Conservation (phyloP, 2,888 invertebrate species). For the Drosophila histrio region DNA sequence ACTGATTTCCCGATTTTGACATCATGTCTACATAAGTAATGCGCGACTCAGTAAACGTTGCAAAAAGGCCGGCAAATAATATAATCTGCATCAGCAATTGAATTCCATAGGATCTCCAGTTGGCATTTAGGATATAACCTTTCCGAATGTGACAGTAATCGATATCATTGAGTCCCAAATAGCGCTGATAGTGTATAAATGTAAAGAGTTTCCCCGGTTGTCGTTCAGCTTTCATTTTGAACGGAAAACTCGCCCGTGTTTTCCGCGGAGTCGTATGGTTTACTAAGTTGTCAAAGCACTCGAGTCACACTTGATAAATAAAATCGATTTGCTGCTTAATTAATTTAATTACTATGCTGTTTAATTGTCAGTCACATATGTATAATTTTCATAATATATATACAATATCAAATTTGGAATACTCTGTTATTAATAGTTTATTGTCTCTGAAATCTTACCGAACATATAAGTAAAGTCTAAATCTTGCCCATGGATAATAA, state of each 20-base stretch:
- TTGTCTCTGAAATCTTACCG: no score
- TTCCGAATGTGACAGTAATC: conserved; percentile 11
- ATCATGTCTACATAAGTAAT: not conserved
- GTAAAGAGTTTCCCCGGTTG: not conserved
- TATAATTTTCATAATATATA: no score
- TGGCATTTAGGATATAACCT: conserved; percentile 18
- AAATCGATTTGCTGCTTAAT: not conserved
- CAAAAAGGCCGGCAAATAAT: not conserved
- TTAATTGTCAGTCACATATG: not conserved
- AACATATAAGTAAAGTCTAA: no score
- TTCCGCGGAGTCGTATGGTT: not conserved
- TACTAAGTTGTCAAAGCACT: not conserved
- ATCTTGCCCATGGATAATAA: no score
- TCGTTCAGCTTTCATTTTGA: not conserved
- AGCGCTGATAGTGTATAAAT: conserved; percentile 35
- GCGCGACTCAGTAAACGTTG: not conserved
- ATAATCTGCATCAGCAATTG: not conserved
- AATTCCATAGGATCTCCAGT: not conserved
- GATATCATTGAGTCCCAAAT: conserved; percentile 32
- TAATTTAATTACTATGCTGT: not conserved
- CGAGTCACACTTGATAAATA: not conserved
- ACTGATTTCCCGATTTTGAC: conserved; percentile 1
- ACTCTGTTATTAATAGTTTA: no score
- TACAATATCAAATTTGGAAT: no score
- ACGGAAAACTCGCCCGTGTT: not conserved